Evolutionary conservation across 2,888 invertebrate genomes (phyloP), one percentile per base, ranked within the genome.

Genomic region (Crepidodera aurea): DNA sequence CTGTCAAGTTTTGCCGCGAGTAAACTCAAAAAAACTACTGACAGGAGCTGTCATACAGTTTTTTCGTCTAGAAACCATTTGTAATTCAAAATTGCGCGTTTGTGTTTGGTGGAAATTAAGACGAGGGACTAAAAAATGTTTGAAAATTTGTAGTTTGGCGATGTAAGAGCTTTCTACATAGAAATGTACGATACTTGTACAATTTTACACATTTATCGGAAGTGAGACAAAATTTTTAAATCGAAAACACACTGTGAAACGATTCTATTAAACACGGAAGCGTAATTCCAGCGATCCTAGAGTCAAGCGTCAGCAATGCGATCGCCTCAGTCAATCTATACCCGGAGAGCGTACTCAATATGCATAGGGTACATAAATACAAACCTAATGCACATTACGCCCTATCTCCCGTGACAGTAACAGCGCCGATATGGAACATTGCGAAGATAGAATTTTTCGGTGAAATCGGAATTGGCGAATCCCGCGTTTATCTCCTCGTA

Each of bases 301-400:
- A 32, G 18, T 25, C 12, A 27, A 15, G 48, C 44, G 44, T 42
- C 42, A 19, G 42, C 16, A 13, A 25, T 7, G 4, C 44, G 22
- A 46, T 34, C 44, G 46, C 39, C 39, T 48, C 37, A 57, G 48
- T 48, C 48, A 57, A 57, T 57, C 48, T 48, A 57, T 34, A 57
- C 48, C 56, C 37, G 48, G 25, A 48, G 32, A 48, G 25, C 56
- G 48, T 48, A 48, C 48, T 57, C 56, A 39, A 57, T 57, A 57
- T 57, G 56, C 56, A 57, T 57, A 39, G 56, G 56, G 25, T 57
- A 48, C 48, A 57, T 57, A 57, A 57, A 57, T 57, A 57, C 48
- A 48, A 27, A 16, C 56, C 48, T 48, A 48, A 57, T 57, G 56
- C 56, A 48, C 48, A 48, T 57, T 57, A 34, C 46, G 48, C 25